Percentiles rank a stretch among this genome's conserved stretches.
These are phyloP conservation scores for Pollenia amentaria DNA, from an alignment of 2,888 invertebrate genomes.

Conservation along the genomic window DNA sequence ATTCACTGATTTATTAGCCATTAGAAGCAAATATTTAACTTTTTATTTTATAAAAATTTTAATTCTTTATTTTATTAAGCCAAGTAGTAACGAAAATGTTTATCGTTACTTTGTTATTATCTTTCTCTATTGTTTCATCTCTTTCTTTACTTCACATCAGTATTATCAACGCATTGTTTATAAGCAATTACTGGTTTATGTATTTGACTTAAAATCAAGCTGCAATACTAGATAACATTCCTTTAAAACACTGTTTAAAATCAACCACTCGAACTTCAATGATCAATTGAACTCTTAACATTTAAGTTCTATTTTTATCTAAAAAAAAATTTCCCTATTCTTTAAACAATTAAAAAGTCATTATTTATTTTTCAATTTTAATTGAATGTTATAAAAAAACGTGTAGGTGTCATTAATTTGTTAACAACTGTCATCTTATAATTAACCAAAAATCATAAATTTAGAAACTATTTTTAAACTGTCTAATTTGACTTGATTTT, in stretches of 20 bases:
- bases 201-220: neutral
- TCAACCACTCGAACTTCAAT: neutral
- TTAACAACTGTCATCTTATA: neutral
- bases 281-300: neutral
- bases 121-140: too few relatives aligned
- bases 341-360: slow-evolving; percentile 17
- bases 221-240: neutral
- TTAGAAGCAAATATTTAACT: too few relatives aligned
- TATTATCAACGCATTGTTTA: too few relatives aligned
- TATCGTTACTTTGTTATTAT: too few relatives aligned
- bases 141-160: too few relatives aligned
- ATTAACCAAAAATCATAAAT: slow-evolving; percentile 2
- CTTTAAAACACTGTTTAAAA: too few relatives aligned
- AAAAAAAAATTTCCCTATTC: neutral
- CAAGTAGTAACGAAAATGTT: too few relatives aligned
- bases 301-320: neutral
- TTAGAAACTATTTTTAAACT: slow-evolving; percentile 2
- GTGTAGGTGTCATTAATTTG: slow-evolving; percentile 15
- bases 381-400: neutral
- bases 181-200: too few relatives aligned
- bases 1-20: too few relatives aligned
- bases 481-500: slow-evolving; percentile 45
- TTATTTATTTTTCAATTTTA: too few relatives aligned
- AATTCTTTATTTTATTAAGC: too few relatives aligned
- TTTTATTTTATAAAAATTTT: too few relatives aligned